A percentile compares a stretch with the other conserved stretches of the same genome.
Conservation (phyloP, 2,113 vertebrate species). For the Megatriorchis doriae region DNA sequence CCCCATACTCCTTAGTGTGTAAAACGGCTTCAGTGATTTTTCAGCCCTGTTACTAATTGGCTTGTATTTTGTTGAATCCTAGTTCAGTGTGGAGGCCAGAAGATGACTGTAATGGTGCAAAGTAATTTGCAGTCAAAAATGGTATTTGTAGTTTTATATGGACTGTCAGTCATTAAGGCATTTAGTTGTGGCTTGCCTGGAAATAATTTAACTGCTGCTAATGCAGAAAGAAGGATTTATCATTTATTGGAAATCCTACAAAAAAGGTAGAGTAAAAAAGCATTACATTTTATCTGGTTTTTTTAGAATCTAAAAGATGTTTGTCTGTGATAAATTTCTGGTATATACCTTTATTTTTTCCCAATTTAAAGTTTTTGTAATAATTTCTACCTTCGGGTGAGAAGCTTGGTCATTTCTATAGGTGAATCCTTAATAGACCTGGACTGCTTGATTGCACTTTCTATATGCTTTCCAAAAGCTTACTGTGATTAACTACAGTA, state of each 20-base stretch:
- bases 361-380: neutral
- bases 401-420: neutral
- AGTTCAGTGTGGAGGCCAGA: neutral
- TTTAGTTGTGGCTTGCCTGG: neutral
- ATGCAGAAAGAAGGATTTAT: neutral
- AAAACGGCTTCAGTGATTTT: neutral
- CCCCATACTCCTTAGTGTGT: neutral
- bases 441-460: neutral
- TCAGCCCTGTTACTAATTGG: neutral
- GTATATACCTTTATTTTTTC: neutral
- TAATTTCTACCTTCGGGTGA: neutral
- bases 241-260: neutral
- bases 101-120: neutral
- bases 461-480: neutral
- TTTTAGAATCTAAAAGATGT: neutral
- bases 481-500: neutral
- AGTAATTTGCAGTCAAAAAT: neutral
- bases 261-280: neutral
- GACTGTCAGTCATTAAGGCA: neutral
- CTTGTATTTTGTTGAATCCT: neutral
- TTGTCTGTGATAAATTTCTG: neutral
- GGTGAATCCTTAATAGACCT: neutral
- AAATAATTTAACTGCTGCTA: neutral
- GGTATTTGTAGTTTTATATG: neutral
- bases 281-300: accelerated